These are phyloP conservation scores for Nephrotoma flavescens DNA, from an alignment of 2,888 invertebrate genomes.

Conservation along the genomic window DNA sequence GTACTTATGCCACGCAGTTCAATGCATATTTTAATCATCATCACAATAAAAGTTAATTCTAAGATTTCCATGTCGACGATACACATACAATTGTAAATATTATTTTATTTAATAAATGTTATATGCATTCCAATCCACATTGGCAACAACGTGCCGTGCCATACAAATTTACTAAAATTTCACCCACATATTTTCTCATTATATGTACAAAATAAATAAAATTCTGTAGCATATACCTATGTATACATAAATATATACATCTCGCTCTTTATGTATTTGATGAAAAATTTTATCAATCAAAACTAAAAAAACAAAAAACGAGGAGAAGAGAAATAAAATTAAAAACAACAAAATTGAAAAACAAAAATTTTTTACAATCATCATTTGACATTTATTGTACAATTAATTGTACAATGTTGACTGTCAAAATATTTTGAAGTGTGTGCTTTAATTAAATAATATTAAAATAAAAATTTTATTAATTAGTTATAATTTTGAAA, in stretches of 20 bases:
- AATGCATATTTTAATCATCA: background rate
- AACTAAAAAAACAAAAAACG: background rate
- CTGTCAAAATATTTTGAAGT: background rate
- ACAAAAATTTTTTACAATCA: background rate
- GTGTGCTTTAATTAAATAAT: background rate
- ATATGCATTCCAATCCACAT: background rate
- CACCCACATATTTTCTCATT: background rate
- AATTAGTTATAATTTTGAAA: background rate
- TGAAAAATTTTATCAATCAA: slow-evolving; percentile 2
- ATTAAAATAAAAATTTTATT: background rate
- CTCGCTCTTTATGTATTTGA: slow-evolving; percentile 1
- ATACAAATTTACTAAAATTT: background rate
- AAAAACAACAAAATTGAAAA: background rate
- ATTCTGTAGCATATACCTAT: background rate
- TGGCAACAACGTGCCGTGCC: background rate
- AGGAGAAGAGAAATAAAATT: background rate
- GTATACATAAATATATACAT: background rate
- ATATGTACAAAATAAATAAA: background rate
- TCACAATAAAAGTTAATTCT: background rate
- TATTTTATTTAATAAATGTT: background rate
- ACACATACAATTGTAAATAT: background rate
- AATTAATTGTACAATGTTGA: slow-evolving; percentile 2
- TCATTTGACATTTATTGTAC: slow-evolving; percentile 2
- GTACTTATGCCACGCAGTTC: background rate
- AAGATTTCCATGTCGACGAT: background rate